These are phyloP conservation scores for Ataeniobius toweri DNA, from an alignment of 2,797 vertebrate genomes.

Conservation along the genomic window DNA sequence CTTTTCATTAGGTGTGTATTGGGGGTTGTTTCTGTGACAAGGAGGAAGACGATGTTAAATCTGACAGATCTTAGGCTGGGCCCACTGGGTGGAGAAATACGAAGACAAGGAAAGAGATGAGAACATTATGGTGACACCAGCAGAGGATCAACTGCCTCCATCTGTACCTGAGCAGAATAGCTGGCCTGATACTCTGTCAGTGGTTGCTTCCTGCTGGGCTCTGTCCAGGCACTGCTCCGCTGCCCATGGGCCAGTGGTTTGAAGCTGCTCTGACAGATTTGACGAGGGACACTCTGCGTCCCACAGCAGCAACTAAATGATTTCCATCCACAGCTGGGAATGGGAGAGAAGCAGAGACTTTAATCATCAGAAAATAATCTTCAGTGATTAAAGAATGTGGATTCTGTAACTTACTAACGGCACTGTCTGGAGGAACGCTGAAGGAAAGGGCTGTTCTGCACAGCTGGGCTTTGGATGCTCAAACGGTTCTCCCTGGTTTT, in stretches of 20 bases:
- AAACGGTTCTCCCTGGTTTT: not conserved
- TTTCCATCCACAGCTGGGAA: slow-evolving; percentile 30
- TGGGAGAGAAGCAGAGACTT: not conserved
- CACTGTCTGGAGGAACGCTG: not conserved
- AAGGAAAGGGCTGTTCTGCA: not conserved
- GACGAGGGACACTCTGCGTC: slow-evolving; percentile 8
- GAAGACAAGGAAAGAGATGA: not conserved
- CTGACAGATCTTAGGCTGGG: not conserved
- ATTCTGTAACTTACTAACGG: slow-evolving; percentile 18
- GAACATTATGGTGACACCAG: not conserved
- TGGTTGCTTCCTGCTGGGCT: not conserved
- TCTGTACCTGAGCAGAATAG: slow-evolving; percentile 24
- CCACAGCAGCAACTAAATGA: not conserved
- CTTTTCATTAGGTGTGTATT: slow-evolving; percentile 26
- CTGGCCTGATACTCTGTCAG: slow-evolving; percentile 36
- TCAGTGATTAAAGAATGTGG: not conserved
- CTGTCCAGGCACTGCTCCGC: not conserved
- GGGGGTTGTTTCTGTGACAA: not conserved
- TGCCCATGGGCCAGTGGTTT: not conserved
- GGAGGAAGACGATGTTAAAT: not conserved
- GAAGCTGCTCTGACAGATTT: not conserved
- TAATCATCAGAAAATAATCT: not conserved
- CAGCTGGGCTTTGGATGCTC: not conserved
- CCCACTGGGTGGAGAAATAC: slow-evolving; percentile 21
- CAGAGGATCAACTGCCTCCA: not conserved